Conservation (phyloP, 2,888 invertebrate species). For the Aricia artaxerxes region DNA sequence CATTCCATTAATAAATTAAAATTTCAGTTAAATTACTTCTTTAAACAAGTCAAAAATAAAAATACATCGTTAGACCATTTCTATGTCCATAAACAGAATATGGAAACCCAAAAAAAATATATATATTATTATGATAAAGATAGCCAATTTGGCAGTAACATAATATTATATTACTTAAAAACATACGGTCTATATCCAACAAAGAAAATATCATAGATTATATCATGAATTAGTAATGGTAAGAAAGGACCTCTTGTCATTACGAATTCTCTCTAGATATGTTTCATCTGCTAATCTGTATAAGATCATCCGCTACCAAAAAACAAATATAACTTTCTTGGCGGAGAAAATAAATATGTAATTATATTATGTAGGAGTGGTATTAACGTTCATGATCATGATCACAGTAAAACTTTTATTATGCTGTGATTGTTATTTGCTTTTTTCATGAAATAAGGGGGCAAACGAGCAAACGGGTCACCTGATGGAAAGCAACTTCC, state of each 20-base stretch:
- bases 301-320: constrained; percentile 16
- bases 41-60: too few species aligned
- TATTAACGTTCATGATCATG: background rate
- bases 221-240: constrained; percentile 8
- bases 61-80: too few species aligned
- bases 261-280: constrained; percentile 3
- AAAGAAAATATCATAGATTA: background rate
- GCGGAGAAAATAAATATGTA: background rate
- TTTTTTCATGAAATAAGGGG: too few species aligned
- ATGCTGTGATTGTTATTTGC: too few species aligned
- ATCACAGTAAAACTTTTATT: background rate
- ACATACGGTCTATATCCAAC: background rate
- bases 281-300: constrained; percentile 14
- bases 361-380: constrained; percentile 4
- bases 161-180: too few species aligned
- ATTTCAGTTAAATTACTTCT: too few species aligned
- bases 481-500: too few species aligned
- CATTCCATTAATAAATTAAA: background rate
- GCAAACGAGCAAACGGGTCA: too few species aligned
- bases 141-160: too few species aligned
- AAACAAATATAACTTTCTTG: background rate
- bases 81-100: too few species aligned
- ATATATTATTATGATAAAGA: too few species aligned
- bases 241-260: constrained; percentile 14
- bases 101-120: too few species aligned